Base-by-base conservation (phyloP, 2,113 vertebrate genomes). In the Nipponia nippon region DNA sequence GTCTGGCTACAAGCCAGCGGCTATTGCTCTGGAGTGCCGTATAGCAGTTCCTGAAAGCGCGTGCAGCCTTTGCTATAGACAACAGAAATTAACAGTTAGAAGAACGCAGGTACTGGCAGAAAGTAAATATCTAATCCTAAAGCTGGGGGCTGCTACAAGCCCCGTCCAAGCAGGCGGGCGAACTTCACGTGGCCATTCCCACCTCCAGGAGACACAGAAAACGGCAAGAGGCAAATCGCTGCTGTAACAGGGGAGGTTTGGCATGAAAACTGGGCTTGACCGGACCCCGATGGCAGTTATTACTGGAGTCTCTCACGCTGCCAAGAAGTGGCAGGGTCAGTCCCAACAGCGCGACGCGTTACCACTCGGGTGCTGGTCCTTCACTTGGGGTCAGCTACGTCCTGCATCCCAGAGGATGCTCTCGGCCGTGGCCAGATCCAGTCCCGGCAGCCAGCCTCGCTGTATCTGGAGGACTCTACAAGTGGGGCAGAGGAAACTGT, bases 341-440 rank as follows among this genome's bases (percentile, higher is more conserved):
- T 21, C 36, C 67, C 40, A 26, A 2, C 21, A 11, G 6, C 21
- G 1, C 0, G 10, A 47, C 5, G 18, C 44, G 47, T 46, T 3
- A 11, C 18, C 11, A 2, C 17, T 4, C 9, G 2, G 21, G 53
- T 13, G 17, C 50, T 32, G 66, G 21, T 58, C 56, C 71, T 38
- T 29, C 16, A 1, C 27, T 2, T 1, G 12, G 72, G 44, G 17
- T 30, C 30, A 30, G 69, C 25, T 6, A 5, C 3, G 2, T 36
- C 36, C 70, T 23, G 34, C 70, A 32, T 9, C 63, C 1, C 17
- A 4, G 49, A 21, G 25, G 82, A 77, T 42, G 38, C 53, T 53
- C 55, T 17, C 2, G 0, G 36, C 70, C 42, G 4, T 0, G 10
- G 30, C 23, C 52, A 15, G 38, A 29, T 4, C 44, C 4, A 2